Conservation (phyloP, 2,888 invertebrate species). For the Gasteruption jaculator region DNA sequence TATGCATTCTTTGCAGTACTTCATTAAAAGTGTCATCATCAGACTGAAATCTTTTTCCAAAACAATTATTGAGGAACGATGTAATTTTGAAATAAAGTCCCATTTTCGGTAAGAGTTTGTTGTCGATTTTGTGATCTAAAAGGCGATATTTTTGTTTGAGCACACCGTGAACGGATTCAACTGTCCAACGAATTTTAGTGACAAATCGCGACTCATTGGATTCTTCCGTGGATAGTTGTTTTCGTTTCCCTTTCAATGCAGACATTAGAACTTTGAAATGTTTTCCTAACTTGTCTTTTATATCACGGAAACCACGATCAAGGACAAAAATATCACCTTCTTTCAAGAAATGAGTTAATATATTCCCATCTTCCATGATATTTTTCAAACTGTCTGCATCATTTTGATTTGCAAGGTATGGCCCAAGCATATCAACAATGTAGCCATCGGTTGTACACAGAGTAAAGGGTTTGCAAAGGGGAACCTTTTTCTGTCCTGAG, state of each 20-base stretch:
- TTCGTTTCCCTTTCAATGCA: constrained; percentile 26
- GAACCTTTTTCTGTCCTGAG: constrained; percentile 25
- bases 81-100: background rate
- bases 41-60: constrained; percentile 18
- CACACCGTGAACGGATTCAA: constrained; percentile 21
- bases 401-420: constrained; percentile 24
- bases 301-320: constrained; percentile 32
- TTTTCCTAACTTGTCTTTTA: constrained; percentile 18
- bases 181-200: constrained; percentile 22
- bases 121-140: constrained; percentile 22
- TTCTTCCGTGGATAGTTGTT: constrained; percentile 22
- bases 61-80: constrained; percentile 7
- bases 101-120: constrained; percentile 18
- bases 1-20: constrained; percentile 5
- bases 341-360: constrained; percentile 19
- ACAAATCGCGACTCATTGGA: constrained; percentile 25
- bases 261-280: constrained; percentile 28
- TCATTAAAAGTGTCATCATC: constrained; percentile 6
- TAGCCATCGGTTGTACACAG: constrained; percentile 27
- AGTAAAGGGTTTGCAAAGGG: constrained; percentile 30
- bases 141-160: constrained; percentile 18
- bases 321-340: constrained; percentile 24
- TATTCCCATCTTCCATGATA: constrained; percentile 13
- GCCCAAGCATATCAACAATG: constrained; percentile 24
- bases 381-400: constrained; percentile 27